Evolutionary conservation across 2,888 invertebrate species (phyloP).

Genomic region (Ommatoiulus sabulosus): DNA sequence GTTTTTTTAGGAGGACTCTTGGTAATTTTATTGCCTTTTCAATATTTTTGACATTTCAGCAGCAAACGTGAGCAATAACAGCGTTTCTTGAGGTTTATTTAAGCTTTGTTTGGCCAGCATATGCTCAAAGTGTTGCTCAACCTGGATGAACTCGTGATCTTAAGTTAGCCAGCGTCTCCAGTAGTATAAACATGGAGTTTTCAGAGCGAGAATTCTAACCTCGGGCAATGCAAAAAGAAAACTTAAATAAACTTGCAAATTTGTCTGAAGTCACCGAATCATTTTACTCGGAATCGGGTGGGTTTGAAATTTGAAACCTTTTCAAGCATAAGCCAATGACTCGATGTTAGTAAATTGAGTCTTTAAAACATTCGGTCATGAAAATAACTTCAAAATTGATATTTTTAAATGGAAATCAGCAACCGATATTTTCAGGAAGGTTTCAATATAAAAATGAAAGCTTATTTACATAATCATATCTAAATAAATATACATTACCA

Average conservation of each 20-base stretch:
- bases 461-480: too few species aligned
- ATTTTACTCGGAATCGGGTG: too few species aligned
- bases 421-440: too few species aligned
- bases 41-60: slow-evolving; percentile 24
- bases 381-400: too few species aligned
- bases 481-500: too few species aligned
- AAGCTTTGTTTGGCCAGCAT: neutral
- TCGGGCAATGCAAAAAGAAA: neutral
- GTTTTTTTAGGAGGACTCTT: neutral
- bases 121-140: neutral
- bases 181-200: neutral
- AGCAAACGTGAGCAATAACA: neutral
- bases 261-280: neutral
- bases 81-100: neutral
- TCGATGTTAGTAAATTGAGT: neutral
- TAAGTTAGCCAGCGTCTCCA: neutral
- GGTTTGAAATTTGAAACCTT: neutral
- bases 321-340: neutral
- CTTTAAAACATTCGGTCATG: neutral
- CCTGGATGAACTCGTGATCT: slow-evolving; percentile 1
- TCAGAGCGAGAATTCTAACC: neutral
- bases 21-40: slow-evolving; percentile 17
- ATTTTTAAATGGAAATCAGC: too few species aligned
- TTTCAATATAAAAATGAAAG: too few species aligned
- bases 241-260: neutral